Conservation (phyloP, 53 echinoderm and acorn worm genomes). For the Glandiceps talaboti region DNA sequence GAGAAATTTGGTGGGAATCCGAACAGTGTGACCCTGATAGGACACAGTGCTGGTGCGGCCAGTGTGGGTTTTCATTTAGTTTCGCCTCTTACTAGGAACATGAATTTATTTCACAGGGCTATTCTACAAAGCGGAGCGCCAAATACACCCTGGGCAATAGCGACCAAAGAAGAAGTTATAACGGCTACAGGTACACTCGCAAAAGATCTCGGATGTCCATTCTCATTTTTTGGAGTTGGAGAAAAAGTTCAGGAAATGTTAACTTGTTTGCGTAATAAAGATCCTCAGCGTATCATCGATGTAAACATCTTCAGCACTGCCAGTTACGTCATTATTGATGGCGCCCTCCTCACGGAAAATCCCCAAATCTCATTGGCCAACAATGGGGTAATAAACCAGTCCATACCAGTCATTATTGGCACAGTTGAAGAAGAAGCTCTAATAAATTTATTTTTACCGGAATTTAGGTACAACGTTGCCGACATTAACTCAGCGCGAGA, state of each 20-base stretch:
- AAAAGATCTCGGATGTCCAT: constrained; percentile 29
- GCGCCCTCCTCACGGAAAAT: not conserved
- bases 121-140: constrained; percentile 85
- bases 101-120: constrained; percentile 43
- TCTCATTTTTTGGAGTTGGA: not conserved
- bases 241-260: not conserved
- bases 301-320: not conserved
- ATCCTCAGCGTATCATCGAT: not conserved
- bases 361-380: not conserved
- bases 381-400: not conserved
- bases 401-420: not conserved
- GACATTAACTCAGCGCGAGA: not conserved
- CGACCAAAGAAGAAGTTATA: constrained; percentile 44
- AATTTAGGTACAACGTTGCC: not conserved
- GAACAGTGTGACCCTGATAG: constrained; percentile 58
- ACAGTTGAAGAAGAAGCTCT: not conserved
- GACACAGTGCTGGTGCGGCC: constrained; percentile 88
- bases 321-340: not conserved
- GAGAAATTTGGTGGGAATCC: constrained; percentile 60
- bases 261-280: not conserved
- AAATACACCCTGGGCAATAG: constrained; percentile 67
- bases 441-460: not conserved
- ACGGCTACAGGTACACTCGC: constrained; percentile 42
- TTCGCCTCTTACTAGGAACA: constrained; percentile 32
- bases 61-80: constrained; percentile 71